Percentiles rank a stretch among this genome's conserved stretches.
Evolutionary conservation across 2,113 vertebrate species (phyloP).

Genomic region (Ellobius talpinus): DNA sequence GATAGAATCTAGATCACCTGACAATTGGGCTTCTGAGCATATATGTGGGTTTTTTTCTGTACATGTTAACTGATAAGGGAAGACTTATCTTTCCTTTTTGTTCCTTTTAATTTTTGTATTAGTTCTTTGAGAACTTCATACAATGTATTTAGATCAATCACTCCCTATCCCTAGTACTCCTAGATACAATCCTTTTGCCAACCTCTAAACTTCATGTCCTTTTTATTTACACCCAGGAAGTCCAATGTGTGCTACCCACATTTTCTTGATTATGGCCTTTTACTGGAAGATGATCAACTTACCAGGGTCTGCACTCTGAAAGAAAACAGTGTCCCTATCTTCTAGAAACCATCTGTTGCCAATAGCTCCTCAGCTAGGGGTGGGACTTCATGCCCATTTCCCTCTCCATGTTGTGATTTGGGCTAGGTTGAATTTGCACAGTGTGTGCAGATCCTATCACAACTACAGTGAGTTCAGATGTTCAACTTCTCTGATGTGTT

Average conservation of each 20-base stretch:
- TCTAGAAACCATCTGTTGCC: not conserved
- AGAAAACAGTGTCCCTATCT: not conserved
- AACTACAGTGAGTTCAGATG: not conserved
- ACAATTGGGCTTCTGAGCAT: not conserved
- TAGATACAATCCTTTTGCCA: not conserved
- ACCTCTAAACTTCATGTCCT: not conserved
- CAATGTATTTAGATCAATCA: not conserved
- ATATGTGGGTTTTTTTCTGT: not conserved
- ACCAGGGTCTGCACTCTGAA: not conserved
- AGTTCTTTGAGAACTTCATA: not conserved
- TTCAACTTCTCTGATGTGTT: not conserved
- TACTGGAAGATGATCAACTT: not conserved
- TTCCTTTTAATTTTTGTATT: not conserved
- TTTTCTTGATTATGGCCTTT: not conserved
- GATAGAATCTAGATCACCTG: no score
- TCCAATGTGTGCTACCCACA: not conserved
- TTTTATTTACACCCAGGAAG: not conserved
- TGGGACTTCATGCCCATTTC: not conserved
- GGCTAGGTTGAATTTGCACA: not conserved
- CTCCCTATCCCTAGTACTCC: not conserved
- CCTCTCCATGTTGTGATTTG: not conserved
- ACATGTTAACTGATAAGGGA: not conserved
- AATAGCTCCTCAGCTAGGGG: not conserved
- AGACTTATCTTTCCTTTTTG: not conserved
- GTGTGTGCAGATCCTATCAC: not conserved